These are phyloP conservation scores for Chrysina gloriosa DNA, from an alignment of 2,888 invertebrate genomes.

Conservation along the genomic window DNA sequence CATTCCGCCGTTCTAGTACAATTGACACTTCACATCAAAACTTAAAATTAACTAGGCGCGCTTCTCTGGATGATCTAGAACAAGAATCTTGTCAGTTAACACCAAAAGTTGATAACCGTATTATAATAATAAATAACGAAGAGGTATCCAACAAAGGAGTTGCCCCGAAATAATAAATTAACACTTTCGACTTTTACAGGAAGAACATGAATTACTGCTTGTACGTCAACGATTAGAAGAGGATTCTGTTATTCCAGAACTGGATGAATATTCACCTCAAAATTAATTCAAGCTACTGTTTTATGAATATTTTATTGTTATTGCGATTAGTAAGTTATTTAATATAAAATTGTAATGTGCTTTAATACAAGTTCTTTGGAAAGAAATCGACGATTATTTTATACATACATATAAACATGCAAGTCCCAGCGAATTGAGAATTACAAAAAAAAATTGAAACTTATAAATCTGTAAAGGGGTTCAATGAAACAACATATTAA, in stretches of 20 bases:
- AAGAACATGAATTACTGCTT: constrained; percentile 69
- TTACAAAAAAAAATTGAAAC: no score
- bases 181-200: constrained; percentile 65
- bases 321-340: no score
- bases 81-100: constrained; percentile 84
- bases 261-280: constrained; percentile 72
- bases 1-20: constrained; percentile 70
- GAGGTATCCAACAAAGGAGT: constrained; percentile 69
- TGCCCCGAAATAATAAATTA: background rate
- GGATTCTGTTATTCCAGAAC: constrained; percentile 78
- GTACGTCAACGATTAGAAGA: constrained; percentile 74
- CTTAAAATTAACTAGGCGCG: constrained; percentile 74
- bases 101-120: constrained; percentile 85
- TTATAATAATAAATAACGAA: constrained; percentile 77
- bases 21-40: constrained; percentile 55
- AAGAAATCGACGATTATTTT: no score
- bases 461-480: no score
- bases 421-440: no score
- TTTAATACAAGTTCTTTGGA: no score
- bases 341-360: no score
- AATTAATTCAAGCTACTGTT: constrained; percentile 52
- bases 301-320: background rate
- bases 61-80: constrained; percentile 85
- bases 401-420: no score
- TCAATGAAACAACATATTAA: no score